Percentiles rank a stretch among this genome's conserved stretches.
These are phyloP conservation scores for Euclidia mi DNA, from an alignment of 2,888 invertebrate genomes.

Conservation along the genomic window DNA sequence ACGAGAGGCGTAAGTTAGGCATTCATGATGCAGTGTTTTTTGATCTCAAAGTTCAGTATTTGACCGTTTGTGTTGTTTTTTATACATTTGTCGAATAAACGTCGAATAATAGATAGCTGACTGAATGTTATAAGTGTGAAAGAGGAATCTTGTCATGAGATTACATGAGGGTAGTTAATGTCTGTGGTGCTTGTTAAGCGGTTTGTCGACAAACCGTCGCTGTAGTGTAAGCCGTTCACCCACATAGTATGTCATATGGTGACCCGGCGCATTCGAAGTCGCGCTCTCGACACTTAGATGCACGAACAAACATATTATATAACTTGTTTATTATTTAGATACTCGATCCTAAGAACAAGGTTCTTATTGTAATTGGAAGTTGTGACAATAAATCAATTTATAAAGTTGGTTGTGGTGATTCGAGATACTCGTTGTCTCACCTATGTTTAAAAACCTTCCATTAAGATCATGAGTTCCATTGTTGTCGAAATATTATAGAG, in stretches of 20 bases:
- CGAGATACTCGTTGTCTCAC: constrained; percentile 17
- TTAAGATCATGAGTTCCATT: constrained; percentile 8
- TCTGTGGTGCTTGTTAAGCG: constrained; percentile 40
- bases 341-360: constrained; percentile 37
- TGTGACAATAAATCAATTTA: constrained; percentile 44
- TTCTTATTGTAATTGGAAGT: constrained; percentile 38
- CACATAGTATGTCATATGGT: too few species aligned
- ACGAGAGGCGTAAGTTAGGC: constrained; percentile 23
- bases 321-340: constrained; percentile 12
- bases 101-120: neutral
- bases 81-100: constrained; percentile 17
- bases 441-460: constrained; percentile 3
- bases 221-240: neutral
- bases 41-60: constrained; percentile 42
- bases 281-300: too few species aligned
- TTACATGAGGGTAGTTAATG: constrained; percentile 3
- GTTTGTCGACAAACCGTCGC: constrained; percentile 18
- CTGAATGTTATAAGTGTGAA: constrained; percentile 4
- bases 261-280: too few species aligned
- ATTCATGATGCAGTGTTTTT: constrained; percentile 45
- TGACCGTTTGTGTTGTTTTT: constrained; percentile 10
- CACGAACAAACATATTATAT: constrained; percentile 7
- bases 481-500: neutral
- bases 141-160: neutral
- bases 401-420: constrained; percentile 12